These are phyloP conservation scores for Sesamia inferens DNA, from an alignment of 2,888 invertebrate species.

Conservation along the genomic window DNA sequence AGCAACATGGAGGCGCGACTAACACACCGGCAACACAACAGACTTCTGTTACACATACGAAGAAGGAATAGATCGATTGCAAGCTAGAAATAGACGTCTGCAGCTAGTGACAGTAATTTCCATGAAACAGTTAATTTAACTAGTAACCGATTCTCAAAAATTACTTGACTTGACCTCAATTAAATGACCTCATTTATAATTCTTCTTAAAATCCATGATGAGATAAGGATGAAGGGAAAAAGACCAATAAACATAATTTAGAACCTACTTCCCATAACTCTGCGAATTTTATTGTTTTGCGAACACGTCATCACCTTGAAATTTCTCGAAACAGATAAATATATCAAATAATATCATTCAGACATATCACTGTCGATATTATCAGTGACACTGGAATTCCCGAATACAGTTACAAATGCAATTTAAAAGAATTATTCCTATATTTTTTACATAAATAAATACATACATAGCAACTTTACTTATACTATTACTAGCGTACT, in stretches of 20 bases:
- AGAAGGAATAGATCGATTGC: slow-evolving; percentile 29
- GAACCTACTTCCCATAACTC: background rate
- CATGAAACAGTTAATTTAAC: slow-evolving; percentile 16
- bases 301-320: slow-evolving; percentile 21
- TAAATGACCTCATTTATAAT: slow-evolving; percentile 1
- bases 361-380: slow-evolving; percentile 8
- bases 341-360: slow-evolving; percentile 21
- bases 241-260: slow-evolving; percentile 13
- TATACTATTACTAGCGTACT: background rate
- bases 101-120: slow-evolving; percentile 17
- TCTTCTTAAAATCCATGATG: background rate
- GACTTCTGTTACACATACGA: slow-evolving; percentile 8
- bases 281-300: slow-evolving; percentile 2
- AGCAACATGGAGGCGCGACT: slow-evolving; percentile 40
- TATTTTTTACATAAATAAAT: background rate
- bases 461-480: background rate
- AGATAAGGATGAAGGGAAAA: slow-evolving; percentile 3
- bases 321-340: slow-evolving; percentile 37
- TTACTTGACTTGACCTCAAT: too few species aligned
- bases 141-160: too few species aligned
- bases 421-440: slow-evolving; percentile 6
- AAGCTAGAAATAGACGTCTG: slow-evolving; percentile 26
- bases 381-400: slow-evolving; percentile 15
- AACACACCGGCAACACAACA: slow-evolving; percentile 30
- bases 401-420: background rate